Evolutionary conservation across 2,797 vertebrate genomes (phyloP).

Genomic region (Scolopax rusticola): DNA sequence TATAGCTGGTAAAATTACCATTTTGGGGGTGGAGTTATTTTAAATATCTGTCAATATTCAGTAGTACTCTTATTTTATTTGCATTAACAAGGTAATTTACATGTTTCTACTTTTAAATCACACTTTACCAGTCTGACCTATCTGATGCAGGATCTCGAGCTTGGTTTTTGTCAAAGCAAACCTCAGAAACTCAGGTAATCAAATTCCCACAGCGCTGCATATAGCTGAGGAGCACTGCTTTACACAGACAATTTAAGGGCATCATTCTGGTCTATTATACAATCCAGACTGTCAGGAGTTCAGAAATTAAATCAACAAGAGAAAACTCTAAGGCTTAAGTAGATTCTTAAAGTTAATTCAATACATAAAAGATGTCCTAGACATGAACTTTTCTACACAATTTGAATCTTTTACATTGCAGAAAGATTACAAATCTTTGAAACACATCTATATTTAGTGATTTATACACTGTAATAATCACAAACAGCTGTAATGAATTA

Average conservation of each 20-base stretch:
- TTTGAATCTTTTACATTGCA: neutral
- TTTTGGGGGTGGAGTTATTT: neutral
- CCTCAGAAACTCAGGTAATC: neutral
- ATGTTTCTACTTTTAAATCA: neutral
- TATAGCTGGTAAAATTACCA: neutral
- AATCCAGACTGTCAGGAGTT: neutral
- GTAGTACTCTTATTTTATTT: neutral
- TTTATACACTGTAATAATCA: neutral
- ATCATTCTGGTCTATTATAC: neutral
- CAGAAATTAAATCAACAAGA: constrained; percentile 10
- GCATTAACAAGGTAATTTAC: neutral
- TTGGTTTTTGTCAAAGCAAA: neutral
- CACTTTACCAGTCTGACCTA: neutral
- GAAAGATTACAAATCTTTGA: neutral
- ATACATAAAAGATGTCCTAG: neutral
- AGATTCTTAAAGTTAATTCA: neutral
- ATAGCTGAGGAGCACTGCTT: neutral
- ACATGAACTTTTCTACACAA: neutral
- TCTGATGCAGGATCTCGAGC: neutral
- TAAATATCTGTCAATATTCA: neutral
- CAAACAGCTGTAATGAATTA: neutral
- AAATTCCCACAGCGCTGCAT: neutral
- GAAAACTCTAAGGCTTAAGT: neutral
- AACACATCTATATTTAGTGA: neutral
- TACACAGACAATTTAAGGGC: neutral